phyloP scores from a whole-genome alignment of 2,113 vertebrate species.

The Pomatostomus ruficeps region DNA sequence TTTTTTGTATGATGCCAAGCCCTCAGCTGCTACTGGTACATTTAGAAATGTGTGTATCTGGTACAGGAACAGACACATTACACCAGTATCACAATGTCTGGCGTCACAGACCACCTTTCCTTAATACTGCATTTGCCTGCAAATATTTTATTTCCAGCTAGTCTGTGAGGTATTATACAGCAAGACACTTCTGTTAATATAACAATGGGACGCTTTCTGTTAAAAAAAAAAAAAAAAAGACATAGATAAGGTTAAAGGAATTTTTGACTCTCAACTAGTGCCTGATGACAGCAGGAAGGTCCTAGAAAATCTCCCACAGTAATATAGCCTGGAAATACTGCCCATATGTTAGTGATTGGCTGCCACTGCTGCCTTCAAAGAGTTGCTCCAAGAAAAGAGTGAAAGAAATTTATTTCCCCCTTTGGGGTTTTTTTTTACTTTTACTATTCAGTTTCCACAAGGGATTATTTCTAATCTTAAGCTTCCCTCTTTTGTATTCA shows the following conservation, averaged over 20 bases:
- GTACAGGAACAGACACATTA: not conserved
- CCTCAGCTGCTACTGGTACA: not conserved
- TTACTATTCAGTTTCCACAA: not conserved
- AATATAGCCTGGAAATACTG: not conserved
- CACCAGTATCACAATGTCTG: not conserved
- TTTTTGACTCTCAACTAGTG: not conserved
- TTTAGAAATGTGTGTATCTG: not conserved
- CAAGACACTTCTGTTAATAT: not conserved
- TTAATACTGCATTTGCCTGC: not conserved
- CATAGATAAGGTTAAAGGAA: not conserved
- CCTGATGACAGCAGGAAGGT: not conserved
- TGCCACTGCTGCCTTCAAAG: not conserved
- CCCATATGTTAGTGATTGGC: not conserved
- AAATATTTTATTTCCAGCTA: not conserved
- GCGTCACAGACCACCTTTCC: not conserved
- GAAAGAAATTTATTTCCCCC: accelerated
- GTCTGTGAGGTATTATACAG: not conserved
- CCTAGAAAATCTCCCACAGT: not conserved
- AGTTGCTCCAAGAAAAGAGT: not conserved
- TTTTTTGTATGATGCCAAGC: not conserved
- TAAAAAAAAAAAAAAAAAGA: too few species aligned
- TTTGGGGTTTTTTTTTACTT: not conserved
- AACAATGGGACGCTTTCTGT: not conserved
- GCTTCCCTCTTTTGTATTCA: not conserved
- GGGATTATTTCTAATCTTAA: not conserved